Base-by-base conservation (phyloP, 2,113 vertebrate species). In the Panthera leo region DNA sequence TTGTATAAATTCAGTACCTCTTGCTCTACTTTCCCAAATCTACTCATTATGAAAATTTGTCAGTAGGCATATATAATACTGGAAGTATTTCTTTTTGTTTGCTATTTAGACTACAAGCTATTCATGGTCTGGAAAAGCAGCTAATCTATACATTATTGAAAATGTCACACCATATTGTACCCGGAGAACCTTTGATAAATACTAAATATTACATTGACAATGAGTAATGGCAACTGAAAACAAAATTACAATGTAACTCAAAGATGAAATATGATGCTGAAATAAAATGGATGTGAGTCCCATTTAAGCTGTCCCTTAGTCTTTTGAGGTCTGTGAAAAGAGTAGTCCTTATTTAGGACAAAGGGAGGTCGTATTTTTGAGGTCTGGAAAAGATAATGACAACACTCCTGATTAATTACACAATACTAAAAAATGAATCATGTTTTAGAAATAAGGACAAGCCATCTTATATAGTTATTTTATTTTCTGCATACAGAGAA, bases 181-280 rank as follows among this genome's bases (percentile, higher is more conserved):
- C 65, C 45, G 78, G 70, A 76, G 67, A 96, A 89, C 51, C 75
- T 78, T 25, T 91, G 95, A 95, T 89, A 94, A 96, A 93, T 70
- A 83, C 92, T 95, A 95, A 97, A 93, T 87, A 92, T 79, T 96
- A 85, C 63, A 94, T 8, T 95, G 85, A 92, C 90, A 96, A 75
- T 95, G 86, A 96, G 48, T 94, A 92, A 96, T 73, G 82, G 61
- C 70, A 89, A 84, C 42, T 94, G 91, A 95, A 96, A 96, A 89
- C 58, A 87, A 92, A 97, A 96, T 85, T 91, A 97, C 80, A 94
- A 85, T 58, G 76, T 90, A 95, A 94, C 53, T 95, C 76, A 83
- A 97, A 71, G 85, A 94, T 89, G 95, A 98, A 97, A 97, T 93
- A 95, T 88, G 85, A 97, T 88, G 85, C 82, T 25, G 45, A 97